Base-by-base conservation (phyloP, 2,797 vertebrate species). In the Chaetodon trifasciatus region DNA sequence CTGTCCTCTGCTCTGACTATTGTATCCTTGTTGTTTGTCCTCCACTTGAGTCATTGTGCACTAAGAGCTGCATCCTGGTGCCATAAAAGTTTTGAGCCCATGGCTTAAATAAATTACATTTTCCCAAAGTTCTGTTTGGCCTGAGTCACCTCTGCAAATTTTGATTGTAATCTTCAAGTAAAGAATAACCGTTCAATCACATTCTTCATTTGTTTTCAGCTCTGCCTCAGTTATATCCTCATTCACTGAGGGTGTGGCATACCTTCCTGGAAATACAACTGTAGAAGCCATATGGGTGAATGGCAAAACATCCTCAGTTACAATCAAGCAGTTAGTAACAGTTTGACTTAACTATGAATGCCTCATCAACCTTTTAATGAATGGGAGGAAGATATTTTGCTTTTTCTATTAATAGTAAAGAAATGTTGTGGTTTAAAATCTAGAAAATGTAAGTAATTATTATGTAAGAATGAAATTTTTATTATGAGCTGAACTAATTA, bases 1-100 rank as follows among this genome's bases (percentile, higher is more conserved):
- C 44, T 57, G 81, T 87, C 76, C 85, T 85, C 42, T 74, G 40
- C 35, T 74, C 61, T 55, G 63, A 58, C 60, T 13, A 1, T 28
- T 62, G 40, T 70, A 19, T 75, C 60, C 77, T 73, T 64, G 78
- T 40, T 68, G 53, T 75, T 74, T 76, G 79, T 77, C 82, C 84
- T 86, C 12, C 16, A 24, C 64, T 24, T 73, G 70, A 62, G 67
- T 62, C 57, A 32, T 10, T 24, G 74, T 24, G 53, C 11, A 37
- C 56, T 40, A 6, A 76, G 6, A 71, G 24, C 61, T 3, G 68
- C 74, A 62, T 74, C 78, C 60, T 47, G 65, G 39, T 57, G 55
- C 55, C 50, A 19, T 28, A 1, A 62, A 42, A 79, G 76, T 73
- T 44, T 53, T 49, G 61, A 50, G 66, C 49, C 70, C 56, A 42